Evolutionary conservation across 2,797 vertebrate species (phyloP), one percentile per base, ranked within the genome.

Genomic region (Myotis planiceps): DNA sequence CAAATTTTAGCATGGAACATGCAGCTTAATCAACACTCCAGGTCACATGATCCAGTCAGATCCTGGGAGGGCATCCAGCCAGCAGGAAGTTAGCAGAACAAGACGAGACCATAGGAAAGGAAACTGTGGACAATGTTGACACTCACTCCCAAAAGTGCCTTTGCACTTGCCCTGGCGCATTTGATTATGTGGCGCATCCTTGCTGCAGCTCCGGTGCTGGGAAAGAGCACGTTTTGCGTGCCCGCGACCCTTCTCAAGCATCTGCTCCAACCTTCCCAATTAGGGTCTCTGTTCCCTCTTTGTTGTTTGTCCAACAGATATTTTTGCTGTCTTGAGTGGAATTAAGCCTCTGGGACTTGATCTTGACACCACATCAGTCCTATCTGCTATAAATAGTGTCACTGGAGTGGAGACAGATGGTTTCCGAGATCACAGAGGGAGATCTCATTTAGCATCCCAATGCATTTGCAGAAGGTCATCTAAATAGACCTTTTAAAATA

Each of bases 331-430:
- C 84, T 96, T 74, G 51, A 81, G 68, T 88, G 78, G 75, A 90
- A 74, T 76, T 55, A 53, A 89, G 60, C 88, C 65, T 92, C 85
- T 88, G 71, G 78, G 60, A 94, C 68, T 85, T 69, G 27, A 76
- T 75, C 42, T 79, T 82, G 88, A 95, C 88, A 92, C 84, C 32
- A 88, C 78, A 88, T 92, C 90, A 92, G 55, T 85, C 74, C 81
- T 86, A 72, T 94, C 68, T 92, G 84, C 88, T 93, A 65, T 93
- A 89, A 96, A 80, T 92, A 83, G 39, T 78, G 81, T 90, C 68
- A 90, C 55, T 74, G 3, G 8, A 85, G 89, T 72, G 68, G 93
- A 84, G 92, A 88, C 78, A 88, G 82, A 90, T 96, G 96, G 95
- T 92, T 84, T 93, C 84, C 47, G 19, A 93, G 49, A 92, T 94